Evolutionary conservation across 2,797 vertebrate genomes (phyloP), one percentile per base, ranked within the genome.

Genomic region (Limosa lapponica): DNA sequence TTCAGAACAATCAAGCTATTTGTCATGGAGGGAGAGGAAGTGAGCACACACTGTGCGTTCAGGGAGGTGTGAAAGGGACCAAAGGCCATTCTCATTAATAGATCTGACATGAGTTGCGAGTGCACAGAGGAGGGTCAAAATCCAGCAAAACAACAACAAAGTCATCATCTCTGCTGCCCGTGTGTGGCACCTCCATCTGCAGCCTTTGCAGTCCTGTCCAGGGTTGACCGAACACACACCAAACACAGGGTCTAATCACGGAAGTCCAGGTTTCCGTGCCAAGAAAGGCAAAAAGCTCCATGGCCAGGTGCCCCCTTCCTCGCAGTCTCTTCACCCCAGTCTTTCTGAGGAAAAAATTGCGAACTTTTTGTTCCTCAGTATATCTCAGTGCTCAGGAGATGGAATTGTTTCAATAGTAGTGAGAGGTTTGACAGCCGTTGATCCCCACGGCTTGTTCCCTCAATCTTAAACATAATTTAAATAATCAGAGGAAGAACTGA

Each of bases 341-440:
- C 8, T 59, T 66, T 69, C 20, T 27, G 14, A 79, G 8, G 15
- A 48, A 49, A 55, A 74, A 5, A 23, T 12, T 1, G 20, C 7
- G 3, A 46, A 24, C 15, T 44, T 80, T 92, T 41, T 2, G 8
- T 85, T 90, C 48, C 64, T 89, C 28, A 41, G 16, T 72, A 62
- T 80, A 80, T 82, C n/a, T 62, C 44, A 71, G 6, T 62, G 28
- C 55, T 87, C 28, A 27, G 15, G 32, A 91, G 48, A 79, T 16
- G 16, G n/a, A 59, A 64, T 30, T 64, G 22, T 59, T 91, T 78
- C 52, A 43, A 30, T 13, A 57, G 20, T 24, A 71, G 16, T 88
- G 46, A 79, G 23, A 93, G 9, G 34, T 54, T 57, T 96, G 79
- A 82, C 65, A 92, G 52, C 34, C 86, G 28, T 74, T 93, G 83